These are phyloP conservation scores for Pissodes strobi DNA, from an alignment of 1,140 invertebrate species.

Conservation along the genomic window DNA sequence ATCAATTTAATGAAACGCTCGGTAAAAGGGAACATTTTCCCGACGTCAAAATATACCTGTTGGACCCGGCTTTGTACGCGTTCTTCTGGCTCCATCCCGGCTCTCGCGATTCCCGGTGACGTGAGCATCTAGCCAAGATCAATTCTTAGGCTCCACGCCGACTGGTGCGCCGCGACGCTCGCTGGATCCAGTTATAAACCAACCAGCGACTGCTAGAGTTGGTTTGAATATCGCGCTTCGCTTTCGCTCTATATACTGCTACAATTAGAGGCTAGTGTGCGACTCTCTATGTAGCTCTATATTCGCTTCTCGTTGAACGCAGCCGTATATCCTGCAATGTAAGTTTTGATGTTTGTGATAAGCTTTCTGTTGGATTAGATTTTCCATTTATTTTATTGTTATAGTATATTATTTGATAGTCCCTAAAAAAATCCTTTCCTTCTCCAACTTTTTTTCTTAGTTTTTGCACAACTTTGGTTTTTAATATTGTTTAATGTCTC, in stretches of 20 bases:
- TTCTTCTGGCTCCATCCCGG: slow-evolving; percentile 13
- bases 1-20: slow-evolving; percentile 1
- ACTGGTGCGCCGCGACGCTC: slow-evolving; percentile 10
- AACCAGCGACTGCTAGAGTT: slow-evolving; percentile 21
- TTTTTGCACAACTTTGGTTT: no score
- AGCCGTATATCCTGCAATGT: slow-evolving; percentile 3
- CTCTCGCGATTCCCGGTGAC: slow-evolving; percentile 23
- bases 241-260: slow-evolving; percentile 22
- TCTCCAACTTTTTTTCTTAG: no score
- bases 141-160: slow-evolving; percentile 28
- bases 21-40: not conserved
- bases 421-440: no score
- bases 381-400: no score
- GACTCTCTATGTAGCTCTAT: slow-evolving; percentile 13
- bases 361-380: no score
- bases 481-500: no score
- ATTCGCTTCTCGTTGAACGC: slow-evolving; percentile 7
- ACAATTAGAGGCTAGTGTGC: slow-evolving; percentile 11
- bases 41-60: slow-evolving; percentile 18
- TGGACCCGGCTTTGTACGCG: slow-evolving; percentile 19
- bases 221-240: slow-evolving; percentile 13
- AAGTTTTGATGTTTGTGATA: no score
- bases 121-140: slow-evolving; percentile 26
- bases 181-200: slow-evolving; percentile 21
- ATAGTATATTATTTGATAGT: no score